These are phyloP conservation scores for Meteorus colon DNA, from an alignment of 2,888 invertebrate genomes.

Conservation along the genomic window DNA sequence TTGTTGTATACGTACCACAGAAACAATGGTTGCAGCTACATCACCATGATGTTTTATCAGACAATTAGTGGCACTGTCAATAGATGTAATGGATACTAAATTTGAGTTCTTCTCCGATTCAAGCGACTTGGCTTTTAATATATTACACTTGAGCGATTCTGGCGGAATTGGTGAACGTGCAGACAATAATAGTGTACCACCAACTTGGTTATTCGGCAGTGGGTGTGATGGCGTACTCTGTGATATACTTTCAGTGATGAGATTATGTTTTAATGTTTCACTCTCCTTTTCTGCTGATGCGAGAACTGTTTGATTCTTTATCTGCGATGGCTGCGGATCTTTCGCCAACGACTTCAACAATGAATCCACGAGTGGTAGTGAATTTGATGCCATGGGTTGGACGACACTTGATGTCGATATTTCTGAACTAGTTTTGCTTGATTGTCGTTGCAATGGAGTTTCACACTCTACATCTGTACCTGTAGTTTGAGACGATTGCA, in stretches of 20 bases:
- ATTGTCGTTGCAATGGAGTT: constrained; percentile 63
- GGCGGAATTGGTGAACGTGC: constrained; percentile 84
- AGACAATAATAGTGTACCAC: constrained; percentile 74
- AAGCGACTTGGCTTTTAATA: constrained; percentile 86
- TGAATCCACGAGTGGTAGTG: constrained; percentile 79
- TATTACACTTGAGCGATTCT: constrained; percentile 95
- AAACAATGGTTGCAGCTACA: constrained; percentile 81
- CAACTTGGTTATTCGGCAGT: constrained; percentile 81
- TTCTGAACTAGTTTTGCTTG: constrained; percentile 68
- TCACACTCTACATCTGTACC: constrained; percentile 59
- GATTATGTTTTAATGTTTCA: constrained; percentile 80
- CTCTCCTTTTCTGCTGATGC: constrained; percentile 77
- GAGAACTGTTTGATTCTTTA: constrained; percentile 76
- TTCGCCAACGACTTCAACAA: constrained; percentile 85
- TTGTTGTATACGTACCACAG: constrained; percentile 79
- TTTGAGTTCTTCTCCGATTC: constrained; percentile 75
- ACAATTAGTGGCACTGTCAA: constrained; percentile 66
- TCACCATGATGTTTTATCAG: constrained; percentile 69
- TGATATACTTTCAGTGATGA: constrained; percentile 75
- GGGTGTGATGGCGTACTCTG: constrained; percentile 68
- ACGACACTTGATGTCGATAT: constrained; percentile 57
- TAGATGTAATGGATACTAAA: constrained; percentile 69
- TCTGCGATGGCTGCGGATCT: constrained; percentile 78
- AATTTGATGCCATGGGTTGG: constrained; percentile 49
- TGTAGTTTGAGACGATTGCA: neutral